Evolutionary conservation across 2,113 vertebrate species (phyloP).

Genomic region (Pelmatolapia mariae): DNA sequence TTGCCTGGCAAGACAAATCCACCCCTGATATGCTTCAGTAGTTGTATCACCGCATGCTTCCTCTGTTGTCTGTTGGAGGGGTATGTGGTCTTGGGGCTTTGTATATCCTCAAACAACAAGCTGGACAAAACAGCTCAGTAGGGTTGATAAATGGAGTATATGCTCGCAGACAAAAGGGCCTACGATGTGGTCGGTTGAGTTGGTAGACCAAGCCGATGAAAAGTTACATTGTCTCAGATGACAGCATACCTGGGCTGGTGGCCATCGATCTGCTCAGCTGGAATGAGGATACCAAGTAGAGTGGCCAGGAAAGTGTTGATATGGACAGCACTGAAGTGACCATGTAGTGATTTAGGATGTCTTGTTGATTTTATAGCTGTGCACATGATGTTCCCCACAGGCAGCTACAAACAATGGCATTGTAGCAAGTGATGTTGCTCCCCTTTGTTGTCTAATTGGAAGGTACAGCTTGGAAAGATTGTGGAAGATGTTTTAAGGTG

Average conservation of each 20-base stretch:
- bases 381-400: neutral
- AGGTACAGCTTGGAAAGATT: neutral
- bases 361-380: neutral
- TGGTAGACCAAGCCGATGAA: neutral
- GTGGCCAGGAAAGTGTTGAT: neutral
- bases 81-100: neutral
- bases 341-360: neutral
- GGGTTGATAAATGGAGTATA: neutral
- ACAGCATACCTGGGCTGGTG: neutral
- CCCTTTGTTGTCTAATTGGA: neutral
- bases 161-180: neutral
- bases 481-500: neutral
- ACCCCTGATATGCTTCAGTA: neutral
- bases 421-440: neutral
- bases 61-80: neutral
- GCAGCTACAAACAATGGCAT: neutral
- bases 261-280: neutral
- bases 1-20: neutral
- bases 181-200: rapidly evolving
- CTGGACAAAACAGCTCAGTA: neutral
- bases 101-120: neutral
- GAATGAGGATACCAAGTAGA: neutral
- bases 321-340: neutral
- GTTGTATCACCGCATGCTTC: neutral
- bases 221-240: neutral